Percentiles rank a stretch among this genome's conserved stretches.
Conservation (phyloP, 2,888 invertebrate genomes). For the Neoascia interrupta region DNA sequence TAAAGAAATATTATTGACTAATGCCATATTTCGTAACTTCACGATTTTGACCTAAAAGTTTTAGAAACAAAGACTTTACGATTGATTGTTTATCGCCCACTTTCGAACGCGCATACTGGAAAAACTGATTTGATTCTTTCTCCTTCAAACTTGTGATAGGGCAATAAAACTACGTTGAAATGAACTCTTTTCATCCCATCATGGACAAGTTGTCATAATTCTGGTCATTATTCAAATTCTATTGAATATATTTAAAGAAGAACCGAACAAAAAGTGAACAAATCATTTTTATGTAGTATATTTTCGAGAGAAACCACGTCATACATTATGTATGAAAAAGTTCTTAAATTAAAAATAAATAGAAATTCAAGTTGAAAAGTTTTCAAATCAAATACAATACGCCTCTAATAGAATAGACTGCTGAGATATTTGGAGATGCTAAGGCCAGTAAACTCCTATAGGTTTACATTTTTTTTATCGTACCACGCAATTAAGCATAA, state of each 20-base stretch:
- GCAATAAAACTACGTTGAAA: slow-evolving; percentile 32
- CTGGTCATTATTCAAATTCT: neutral
- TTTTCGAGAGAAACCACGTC: too few relatives aligned
- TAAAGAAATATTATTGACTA: slow-evolving; percentile 24
- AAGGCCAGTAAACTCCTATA: too few relatives aligned
- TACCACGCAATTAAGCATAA: too few relatives aligned
- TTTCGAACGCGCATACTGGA: slow-evolving; percentile 8
- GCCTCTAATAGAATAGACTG: too few relatives aligned
- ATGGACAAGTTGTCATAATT: slow-evolving; percentile 24
- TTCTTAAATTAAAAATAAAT: too few relatives aligned
- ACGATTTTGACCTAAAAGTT: slow-evolving; percentile 43
- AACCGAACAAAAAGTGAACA: too few relatives aligned
- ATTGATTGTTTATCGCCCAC: slow-evolving; percentile 45
- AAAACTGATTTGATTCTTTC: slow-evolving; percentile 9
- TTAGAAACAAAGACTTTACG: slow-evolving; percentile 36
- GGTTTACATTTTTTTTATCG: too few relatives aligned
- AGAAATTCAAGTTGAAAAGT: too few relatives aligned
- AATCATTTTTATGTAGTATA: neutral
- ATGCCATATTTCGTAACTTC: slow-evolving; percentile 35
- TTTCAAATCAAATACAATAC: too few relatives aligned
- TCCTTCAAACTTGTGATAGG: slow-evolving; percentile 3
- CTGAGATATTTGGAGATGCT: too few relatives aligned
- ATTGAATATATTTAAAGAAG: neutral
- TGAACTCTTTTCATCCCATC: slow-evolving; percentile 15
- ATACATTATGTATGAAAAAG: too few relatives aligned